These are phyloP conservation scores for Drosophila trichaetosa DNA, from an alignment of 2,888 invertebrate species.

Conservation along the genomic window DNA sequence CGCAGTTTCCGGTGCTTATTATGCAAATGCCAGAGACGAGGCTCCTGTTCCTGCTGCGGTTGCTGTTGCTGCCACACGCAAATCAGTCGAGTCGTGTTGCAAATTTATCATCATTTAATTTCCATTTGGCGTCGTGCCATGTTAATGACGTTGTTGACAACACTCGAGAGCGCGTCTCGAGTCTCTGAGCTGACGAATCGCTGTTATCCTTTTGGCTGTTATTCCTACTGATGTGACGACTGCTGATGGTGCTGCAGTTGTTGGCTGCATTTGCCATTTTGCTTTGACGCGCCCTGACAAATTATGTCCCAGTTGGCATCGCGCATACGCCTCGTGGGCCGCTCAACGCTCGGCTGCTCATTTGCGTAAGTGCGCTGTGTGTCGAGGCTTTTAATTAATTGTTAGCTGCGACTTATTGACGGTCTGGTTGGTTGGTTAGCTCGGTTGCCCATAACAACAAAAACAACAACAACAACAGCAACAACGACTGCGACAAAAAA, in stretches of 20 bases:
- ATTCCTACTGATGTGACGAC: constrained; percentile 34
- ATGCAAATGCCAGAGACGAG: constrained; percentile 65
- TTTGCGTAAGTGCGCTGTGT: constrained; percentile 76
- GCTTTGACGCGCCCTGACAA: constrained; percentile 77
- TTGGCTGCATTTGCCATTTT: constrained; percentile 49
- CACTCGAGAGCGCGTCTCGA: constrained; percentile 65
- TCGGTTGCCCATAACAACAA: constrained; percentile 63
- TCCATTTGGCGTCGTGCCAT: constrained; percentile 76
- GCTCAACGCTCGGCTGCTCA: constrained; percentile 65
- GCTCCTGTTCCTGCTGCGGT: constrained; percentile 30
- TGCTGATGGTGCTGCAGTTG: constrained; percentile 37
- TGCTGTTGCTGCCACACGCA: constrained; percentile 31
- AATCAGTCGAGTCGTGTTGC: constrained; percentile 67
- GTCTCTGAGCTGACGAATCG: constrained; percentile 55
- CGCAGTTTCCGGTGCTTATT: constrained; percentile 66
- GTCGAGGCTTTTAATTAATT: constrained; percentile 75
- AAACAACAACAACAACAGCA: constrained; percentile 24
- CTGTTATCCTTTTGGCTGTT: constrained; percentile 62
- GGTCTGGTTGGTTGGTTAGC: constrained; percentile 74
- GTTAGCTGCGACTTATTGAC: constrained; percentile 77
- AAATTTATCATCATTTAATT: constrained; percentile 81
- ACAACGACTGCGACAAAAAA: constrained; percentile 51
- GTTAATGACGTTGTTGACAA: constrained; percentile 81
- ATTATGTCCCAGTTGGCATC: constrained; percentile 73
- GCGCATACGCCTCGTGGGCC: constrained; percentile 73